Evolutionary conservation across 2,797 vertebrate species (phyloP), one percentile per base, ranked within the genome.

Genomic region (Adelosebastes latens): DNA sequence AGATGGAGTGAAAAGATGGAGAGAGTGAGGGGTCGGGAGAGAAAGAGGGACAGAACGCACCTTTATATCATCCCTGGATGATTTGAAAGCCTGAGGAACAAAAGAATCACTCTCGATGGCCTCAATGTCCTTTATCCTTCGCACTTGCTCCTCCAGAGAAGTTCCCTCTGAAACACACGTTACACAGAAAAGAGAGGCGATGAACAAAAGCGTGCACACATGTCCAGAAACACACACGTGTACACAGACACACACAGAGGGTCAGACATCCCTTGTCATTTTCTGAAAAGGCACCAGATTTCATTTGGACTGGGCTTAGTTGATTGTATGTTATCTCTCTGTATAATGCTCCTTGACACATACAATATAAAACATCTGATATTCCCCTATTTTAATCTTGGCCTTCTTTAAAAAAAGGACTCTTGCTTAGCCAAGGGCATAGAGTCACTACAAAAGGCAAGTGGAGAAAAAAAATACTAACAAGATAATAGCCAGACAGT

Each of bases 91-190:
- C 94, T 98, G 98, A 55, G 97, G 97, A 96, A 99, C 93, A 97
- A 99, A 99, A 91, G 97, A 97, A 94, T 99, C 97, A 81, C 96
- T 97, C 92, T 99, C 97, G 92, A 99, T 99, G 91, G 97, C 97
- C 93, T 99, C 98, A 67, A 99, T 99, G 88, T 98, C 97, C 95
- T 99, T 99, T 86, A 97, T 97, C 93, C 98, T 94, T 95, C 95
- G 98, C 91, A 98, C 98, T 91, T 99, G 98, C 87, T 99, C 97
- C 65, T 96, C 93, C 7, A 99, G 96, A 88, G 97, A 96, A 91
- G 95, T 88, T 86, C 97, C 97, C 84, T 98, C 98, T 99, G 88
- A 89, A 96, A 95, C 88, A 93, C 89, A 94, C 58, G 86, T 90
- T 67, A 84, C 81, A 92, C 79, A 88, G 77, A 82, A 39, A 39